Evolutionary conservation across 1,140 invertebrate species (phyloP).

Genomic region (Hormaphis cornu): DNA sequence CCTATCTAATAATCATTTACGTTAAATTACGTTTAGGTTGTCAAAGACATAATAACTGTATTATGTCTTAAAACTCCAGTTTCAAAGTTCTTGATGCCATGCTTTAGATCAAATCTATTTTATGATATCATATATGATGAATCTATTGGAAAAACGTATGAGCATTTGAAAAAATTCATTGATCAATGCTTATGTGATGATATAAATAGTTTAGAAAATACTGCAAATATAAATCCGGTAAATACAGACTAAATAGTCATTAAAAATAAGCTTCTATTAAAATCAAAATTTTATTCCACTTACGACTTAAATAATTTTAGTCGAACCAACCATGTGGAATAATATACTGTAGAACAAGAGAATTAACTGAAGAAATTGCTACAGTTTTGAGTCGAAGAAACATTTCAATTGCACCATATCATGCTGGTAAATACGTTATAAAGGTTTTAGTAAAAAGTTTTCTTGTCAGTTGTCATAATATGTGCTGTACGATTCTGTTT

Average conservation of each 20-base stretch:
- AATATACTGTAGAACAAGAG: slow-evolving; percentile 58
- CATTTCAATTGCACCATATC: slow-evolving; percentile 52
- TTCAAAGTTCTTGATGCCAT: slow-evolving; percentile 50
- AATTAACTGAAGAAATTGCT: slow-evolving; percentile 55
- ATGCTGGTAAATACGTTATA: slow-evolving; percentile 47
- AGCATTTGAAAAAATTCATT: slow-evolving; percentile 65
- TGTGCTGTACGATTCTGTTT: no score
- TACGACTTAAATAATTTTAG: slow-evolving; percentile 36
- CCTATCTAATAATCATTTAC: not conserved
- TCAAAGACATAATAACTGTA: slow-evolving; percentile 50
- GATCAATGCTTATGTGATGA: slow-evolving; percentile 44
- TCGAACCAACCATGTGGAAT: slow-evolving; percentile 50
- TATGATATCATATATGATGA: slow-evolving; percentile 74
- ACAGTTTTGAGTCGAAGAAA: slow-evolving; percentile 47
- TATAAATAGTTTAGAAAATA: not conserved
- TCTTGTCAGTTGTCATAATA: no score
- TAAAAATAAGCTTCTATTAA: not conserved
- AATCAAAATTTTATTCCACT: not conserved
- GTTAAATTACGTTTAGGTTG: slow-evolving; percentile 42
- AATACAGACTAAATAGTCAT: not conserved
- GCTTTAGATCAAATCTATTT: slow-evolving; percentile 58
- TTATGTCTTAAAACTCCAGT: slow-evolving; percentile 49
- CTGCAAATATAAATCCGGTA: slow-evolving; percentile 27
- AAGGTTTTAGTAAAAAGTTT: no score
- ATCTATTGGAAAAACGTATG: slow-evolving; percentile 62